Base-by-base conservation (phyloP, 2,113 vertebrate genomes). In the Gallinago paraguaiae region DNA sequence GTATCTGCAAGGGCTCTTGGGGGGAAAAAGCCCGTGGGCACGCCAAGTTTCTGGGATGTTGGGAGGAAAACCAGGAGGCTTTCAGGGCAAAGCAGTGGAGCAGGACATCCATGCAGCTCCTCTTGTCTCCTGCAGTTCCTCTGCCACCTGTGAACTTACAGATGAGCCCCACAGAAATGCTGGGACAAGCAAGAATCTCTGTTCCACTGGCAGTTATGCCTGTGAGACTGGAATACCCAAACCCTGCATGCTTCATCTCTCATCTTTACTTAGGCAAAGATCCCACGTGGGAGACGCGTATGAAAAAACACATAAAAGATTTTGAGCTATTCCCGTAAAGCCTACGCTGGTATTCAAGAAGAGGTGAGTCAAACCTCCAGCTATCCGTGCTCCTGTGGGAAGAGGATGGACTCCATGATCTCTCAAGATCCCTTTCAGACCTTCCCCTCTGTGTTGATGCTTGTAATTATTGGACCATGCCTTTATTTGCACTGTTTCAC, bases 51-150 rank as follows among this genome's bases (percentile, higher is more conserved):
- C 68, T 27, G 37, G 59, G 18, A 17, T 31, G 22, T 10, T 2
- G 0, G 22, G 6, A 59, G 50, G 27, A 68, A 71, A 75, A 72
- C 17, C 15, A n/a, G 61, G 19, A 24, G 77, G 33, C 23, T 39
- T 13, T 8, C 35, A 8, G 35, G 63, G 48, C 37, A 88, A 74
- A 86, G 37, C 54, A 54, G 19, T 0, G 0, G n/a, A 65, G 56
- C 35, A 50, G 51, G 25, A 57, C 1, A 0, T 31, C 25, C 0
- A 0, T 0, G 0, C 23, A 86, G n/a, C 18, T 78, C 18, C 43
- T 54, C 2, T n/a, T 57, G 39, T 19, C 65, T 88, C 33, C 74
- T 50, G 1, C 10, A 3, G 17, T 7, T 87, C 50, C 28, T 65
- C 33, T 5, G 1, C 24, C 31, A 59, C 25, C 45, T 25, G 10